Evolutionary conservation across 2,113 vertebrate species (phyloP).

Genomic region (zebrafish (Danio rerio)): DNA sequence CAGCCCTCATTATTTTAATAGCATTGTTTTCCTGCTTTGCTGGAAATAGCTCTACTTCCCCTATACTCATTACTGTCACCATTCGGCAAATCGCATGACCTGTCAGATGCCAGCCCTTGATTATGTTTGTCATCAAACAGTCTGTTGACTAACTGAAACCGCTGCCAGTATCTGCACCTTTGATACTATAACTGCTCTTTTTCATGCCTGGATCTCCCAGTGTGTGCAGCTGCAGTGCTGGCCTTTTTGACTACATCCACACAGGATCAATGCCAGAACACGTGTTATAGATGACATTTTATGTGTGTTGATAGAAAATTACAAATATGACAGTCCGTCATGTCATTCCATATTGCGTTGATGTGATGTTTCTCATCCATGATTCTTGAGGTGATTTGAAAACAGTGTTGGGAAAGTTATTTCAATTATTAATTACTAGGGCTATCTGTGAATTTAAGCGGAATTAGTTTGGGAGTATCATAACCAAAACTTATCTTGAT

Average conservation of each 20-base stretch:
- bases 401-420: not conserved
- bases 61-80: slow-evolving; percentile 48
- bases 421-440: too few species aligned
- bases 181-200: slow-evolving; percentile 30
- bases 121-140: slow-evolving; percentile 55
- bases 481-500: too few species aligned
- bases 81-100: slow-evolving; percentile 26
- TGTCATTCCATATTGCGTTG: not conserved
- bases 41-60: slow-evolving; percentile 33
- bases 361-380: not conserved
- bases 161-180: slow-evolving; percentile 45
- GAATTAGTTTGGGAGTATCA: too few species aligned
- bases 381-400: not conserved
- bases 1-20: slow-evolving; percentile 55
- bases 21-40: slow-evolving; percentile 42
- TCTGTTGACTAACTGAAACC: slow-evolving; percentile 45
- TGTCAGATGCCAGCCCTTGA: slow-evolving; percentile 39
- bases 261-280: not conserved
- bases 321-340: too few species aligned
- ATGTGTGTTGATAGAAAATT: too few species aligned
- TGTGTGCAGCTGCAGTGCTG: slow-evolving; percentile 6
- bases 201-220: slow-evolving; percentile 39
- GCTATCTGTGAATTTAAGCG: too few species aligned
- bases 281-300: not conserved
- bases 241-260: not conserved